Conservation (phyloP, 2,888 invertebrate genomes). For the Lycaena phlaeas region DNA sequence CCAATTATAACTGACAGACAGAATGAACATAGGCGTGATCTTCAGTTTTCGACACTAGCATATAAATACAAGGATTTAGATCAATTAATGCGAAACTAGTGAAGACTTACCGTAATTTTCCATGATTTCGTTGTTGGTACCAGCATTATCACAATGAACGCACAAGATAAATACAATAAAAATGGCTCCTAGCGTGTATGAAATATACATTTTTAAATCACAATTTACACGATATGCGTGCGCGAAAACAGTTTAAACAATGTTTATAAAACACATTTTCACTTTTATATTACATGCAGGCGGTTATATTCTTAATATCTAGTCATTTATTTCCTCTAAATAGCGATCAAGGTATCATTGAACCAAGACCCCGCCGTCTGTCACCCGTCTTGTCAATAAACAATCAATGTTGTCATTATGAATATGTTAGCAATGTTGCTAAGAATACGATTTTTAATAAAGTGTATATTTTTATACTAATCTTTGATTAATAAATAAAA, state of each 20-base stretch:
- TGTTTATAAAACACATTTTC: conserved; percentile 61
- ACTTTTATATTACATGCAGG: conserved; percentile 40
- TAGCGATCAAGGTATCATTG: conserved; percentile 54
- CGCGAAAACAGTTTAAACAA: conserved; percentile 46
- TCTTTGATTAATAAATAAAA: no score
- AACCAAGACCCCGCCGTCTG: conserved; percentile 61
- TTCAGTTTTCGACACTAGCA: background rate
- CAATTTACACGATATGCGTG: conserved; percentile 45
- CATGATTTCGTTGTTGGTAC: conserved; percentile 64
- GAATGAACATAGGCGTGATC: conserved; percentile 10
- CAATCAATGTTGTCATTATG: conserved; percentile 50
- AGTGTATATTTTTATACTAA: no score
- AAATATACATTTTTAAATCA: conserved; percentile 61
- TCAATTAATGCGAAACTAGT: conserved; percentile 9
- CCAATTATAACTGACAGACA: conserved; percentile 1
- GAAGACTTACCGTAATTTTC: conserved; percentile 59
- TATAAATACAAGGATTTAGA: background rate
- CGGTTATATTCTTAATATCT: conserved; percentile 44
- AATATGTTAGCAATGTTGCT: no score
- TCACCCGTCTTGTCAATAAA: conserved; percentile 70
- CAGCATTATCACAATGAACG: conserved; percentile 69
- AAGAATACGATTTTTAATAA: no score
- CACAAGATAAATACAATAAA: conserved; percentile 72
- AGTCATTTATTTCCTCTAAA: conserved; percentile 51
- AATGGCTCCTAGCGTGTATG: conserved; percentile 68